Conservation (phyloP, 2,113 vertebrate species). For the Mus spicilegus region DNA sequence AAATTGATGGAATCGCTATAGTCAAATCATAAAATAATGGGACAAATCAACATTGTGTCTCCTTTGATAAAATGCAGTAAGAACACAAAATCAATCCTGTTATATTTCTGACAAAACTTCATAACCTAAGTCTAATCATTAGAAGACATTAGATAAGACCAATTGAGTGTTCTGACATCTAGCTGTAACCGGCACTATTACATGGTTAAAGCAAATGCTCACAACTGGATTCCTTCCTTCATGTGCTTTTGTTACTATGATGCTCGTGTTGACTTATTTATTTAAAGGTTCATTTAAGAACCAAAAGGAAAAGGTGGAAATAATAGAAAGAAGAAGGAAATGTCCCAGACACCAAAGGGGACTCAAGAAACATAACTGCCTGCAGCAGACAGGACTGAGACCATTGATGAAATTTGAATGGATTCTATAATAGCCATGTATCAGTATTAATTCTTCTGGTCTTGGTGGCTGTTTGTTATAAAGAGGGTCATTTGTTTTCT, state of each 20-base stretch:
- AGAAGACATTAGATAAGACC: not conserved
- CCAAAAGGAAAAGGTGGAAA: not conserved
- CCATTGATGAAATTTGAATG: not conserved
- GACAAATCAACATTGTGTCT: not conserved
- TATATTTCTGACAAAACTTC: slow-evolving; percentile 16
- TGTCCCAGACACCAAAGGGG: not conserved
- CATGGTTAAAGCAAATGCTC: not conserved
- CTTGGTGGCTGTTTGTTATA: not conserved
- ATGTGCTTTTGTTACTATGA: not conserved
- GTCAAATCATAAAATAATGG: not conserved
- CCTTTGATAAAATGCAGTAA: not conserved
- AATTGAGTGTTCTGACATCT: not conserved
- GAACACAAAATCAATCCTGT: not conserved
- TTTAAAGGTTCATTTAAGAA: not conserved
- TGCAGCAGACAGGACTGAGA: not conserved
- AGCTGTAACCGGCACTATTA: not conserved
- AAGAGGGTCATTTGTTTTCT: not conserved
- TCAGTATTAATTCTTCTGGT: not conserved
- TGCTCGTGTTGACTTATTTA: not conserved
- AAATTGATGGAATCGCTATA: not conserved
- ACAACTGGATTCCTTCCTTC: not conserved
- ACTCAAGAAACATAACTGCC: not conserved
- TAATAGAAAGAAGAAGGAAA: not conserved
- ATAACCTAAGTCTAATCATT: slow-evolving; percentile 5
- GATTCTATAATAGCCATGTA: not conserved